phyloP scores from a whole-genome alignment of 2,113 vertebrate genomes.

The Struthio camelus region DNA sequence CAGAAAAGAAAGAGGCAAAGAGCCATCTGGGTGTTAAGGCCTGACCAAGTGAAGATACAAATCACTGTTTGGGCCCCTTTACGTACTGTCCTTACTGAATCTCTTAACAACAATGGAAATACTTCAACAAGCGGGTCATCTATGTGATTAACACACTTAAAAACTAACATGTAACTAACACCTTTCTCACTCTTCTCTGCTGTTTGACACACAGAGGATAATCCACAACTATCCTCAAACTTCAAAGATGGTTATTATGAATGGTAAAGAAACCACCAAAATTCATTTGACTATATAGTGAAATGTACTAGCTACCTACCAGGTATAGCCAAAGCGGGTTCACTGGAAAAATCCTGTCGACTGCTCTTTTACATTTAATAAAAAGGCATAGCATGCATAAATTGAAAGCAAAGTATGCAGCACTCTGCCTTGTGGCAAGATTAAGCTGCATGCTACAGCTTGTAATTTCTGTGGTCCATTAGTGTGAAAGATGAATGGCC shows the following conservation, averaged over 20 bases:
- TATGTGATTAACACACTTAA: background rate
- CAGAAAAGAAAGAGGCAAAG: conserved; percentile 52
- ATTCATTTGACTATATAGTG: background rate
- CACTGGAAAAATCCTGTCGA: conserved; percentile 42
- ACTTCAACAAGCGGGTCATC: conserved; percentile 28
- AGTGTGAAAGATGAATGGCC: conserved; percentile 49
- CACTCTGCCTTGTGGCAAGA: conserved; percentile 59
- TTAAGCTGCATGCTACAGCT: conserved; percentile 54
- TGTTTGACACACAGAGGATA: background rate
- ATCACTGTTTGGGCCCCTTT: background rate
- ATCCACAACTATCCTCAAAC: background rate
- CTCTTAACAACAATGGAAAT: background rate
- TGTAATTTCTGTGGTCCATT: conserved; percentile 60
- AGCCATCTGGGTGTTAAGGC: conserved; percentile 32
- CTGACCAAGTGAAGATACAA: conserved; percentile 32
- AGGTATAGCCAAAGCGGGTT: background rate
- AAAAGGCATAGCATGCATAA: conserved; percentile 56
- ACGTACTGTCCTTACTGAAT: background rate
- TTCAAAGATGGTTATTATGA: conserved; percentile 10
- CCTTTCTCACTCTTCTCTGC: background rate
- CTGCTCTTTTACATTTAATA: conserved; percentile 30
- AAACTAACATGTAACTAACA: background rate
- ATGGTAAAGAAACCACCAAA: conserved; percentile 3
- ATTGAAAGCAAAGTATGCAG: conserved; percentile 58
- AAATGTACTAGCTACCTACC: background rate